A percentile compares a stretch with the other conserved stretches of the same genome.
Evolutionary conservation across 2,888 invertebrate genomes (phyloP).

Genomic region (Dione vanillae): DNA sequence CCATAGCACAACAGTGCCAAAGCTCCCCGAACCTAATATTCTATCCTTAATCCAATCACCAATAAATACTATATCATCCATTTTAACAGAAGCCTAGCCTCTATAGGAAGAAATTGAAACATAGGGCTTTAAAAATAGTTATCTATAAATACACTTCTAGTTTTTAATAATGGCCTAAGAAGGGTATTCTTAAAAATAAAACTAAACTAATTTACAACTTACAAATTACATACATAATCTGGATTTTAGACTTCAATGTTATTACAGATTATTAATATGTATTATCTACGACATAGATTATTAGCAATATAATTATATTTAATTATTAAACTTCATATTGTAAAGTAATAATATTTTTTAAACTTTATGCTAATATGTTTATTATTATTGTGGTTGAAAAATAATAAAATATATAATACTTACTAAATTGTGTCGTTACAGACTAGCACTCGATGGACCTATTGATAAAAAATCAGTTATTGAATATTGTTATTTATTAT

Average conservation of each 20-base stretch:
- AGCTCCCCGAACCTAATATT: slow-evolving; percentile 88
- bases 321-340: too few species aligned
- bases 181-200: slow-evolving; percentile 4
- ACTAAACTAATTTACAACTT: slow-evolving; percentile 11
- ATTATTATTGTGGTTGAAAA: too few species aligned
- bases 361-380: too few species aligned
- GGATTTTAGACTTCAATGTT: background rate
- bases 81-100: slow-evolving; percentile 45
- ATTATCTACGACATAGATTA: background rate
- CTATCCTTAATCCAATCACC: slow-evolving; percentile 86
- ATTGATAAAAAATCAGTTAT: too few species aligned
- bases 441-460: too few species aligned
- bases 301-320: too few species aligned
- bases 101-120: background rate
- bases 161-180: background rate
- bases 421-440: too few species aligned
- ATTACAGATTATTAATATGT: background rate
- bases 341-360: too few species aligned
- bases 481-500: too few species aligned
- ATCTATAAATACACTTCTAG: slow-evolving; percentile 15
- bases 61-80: slow-evolving; percentile 81
- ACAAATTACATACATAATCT: slow-evolving; percentile 17
- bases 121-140: slow-evolving; percentile 37
- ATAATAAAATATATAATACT: too few species aligned
- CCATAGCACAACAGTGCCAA: slow-evolving; percentile 90